Conservation (phyloP, 2,113 vertebrate species). For the Arvicanthis niloticus region DNA sequence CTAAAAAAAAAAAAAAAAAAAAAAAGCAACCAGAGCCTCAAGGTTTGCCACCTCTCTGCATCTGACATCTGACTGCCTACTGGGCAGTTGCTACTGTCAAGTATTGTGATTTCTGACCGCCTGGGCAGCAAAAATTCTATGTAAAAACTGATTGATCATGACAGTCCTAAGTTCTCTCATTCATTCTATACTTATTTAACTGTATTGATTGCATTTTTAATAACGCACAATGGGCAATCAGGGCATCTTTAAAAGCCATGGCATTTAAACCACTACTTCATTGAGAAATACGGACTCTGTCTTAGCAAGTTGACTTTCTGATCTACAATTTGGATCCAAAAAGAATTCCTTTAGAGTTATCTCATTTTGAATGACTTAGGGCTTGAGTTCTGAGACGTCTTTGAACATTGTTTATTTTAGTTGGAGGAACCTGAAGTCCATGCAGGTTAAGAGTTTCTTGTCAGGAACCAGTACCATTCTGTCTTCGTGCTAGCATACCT, state of each 20-base stretch:
- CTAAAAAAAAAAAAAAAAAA: neutral
- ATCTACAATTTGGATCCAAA: neutral
- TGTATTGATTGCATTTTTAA: neutral
- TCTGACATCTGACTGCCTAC: neutral
- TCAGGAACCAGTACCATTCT: neutral
- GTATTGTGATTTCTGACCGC: neutral
- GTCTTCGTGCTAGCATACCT: neutral
- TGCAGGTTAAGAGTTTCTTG: neutral
- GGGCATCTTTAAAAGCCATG: neutral
- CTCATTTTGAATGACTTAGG: neutral
- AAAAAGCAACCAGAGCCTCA: neutral
- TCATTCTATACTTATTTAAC: neutral
- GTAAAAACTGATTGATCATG: neutral
- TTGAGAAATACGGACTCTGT: neutral
- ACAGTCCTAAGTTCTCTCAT: neutral
- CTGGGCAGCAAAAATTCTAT: neutral
- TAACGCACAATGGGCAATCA: neutral
- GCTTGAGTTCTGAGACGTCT: slow-evolving; percentile 28
- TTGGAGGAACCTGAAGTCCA: neutral
- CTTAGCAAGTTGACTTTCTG: neutral
- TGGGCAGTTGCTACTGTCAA: neutral
- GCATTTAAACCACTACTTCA: slow-evolving; percentile 13
- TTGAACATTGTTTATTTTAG: neutral
- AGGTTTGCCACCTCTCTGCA: neutral
- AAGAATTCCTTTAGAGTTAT: neutral